phyloP scores from a whole-genome alignment of 2,113 vertebrate genomes.

The Lampris megalopsis region DNA sequence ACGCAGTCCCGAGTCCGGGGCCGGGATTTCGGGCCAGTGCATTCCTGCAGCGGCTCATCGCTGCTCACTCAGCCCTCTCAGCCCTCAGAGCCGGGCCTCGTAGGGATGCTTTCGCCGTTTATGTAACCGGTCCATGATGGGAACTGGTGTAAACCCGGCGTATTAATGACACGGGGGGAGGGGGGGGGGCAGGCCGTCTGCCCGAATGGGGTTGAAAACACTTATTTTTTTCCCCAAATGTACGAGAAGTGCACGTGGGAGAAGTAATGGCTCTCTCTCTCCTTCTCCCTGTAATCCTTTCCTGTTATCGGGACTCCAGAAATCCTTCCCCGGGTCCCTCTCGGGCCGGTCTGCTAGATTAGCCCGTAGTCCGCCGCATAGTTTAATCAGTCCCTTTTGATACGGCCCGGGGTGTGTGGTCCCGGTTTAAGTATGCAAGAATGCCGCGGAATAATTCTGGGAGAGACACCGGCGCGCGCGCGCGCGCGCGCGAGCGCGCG shows the following conservation, averaged over 20 bases:
- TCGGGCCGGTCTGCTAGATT: conserved; percentile 48
- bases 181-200: no score
- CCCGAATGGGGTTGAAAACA: no score
- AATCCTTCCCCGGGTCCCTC: conserved; percentile 48
- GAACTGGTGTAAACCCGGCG: conserved; percentile 14
- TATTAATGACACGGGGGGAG: not conserved
- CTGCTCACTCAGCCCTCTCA: conserved; percentile 25
- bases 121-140: conserved; percentile 14
- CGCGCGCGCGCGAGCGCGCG: not conserved
- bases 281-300: conserved; percentile 56
- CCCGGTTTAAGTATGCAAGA: conserved; percentile 23
- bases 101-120: conserved; percentile 18
- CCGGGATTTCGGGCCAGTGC: conserved; percentile 35
- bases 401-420: conserved; percentile 57
- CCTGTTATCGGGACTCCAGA: conserved; percentile 44
- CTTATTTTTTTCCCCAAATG: no score
- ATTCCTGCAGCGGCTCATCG: conserved; percentile 26
- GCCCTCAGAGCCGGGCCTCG: conserved; percentile 31
- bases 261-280: conserved; percentile 30
- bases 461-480: conserved; percentile 11
- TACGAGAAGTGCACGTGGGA: conserved; percentile 5
- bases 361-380: conserved; percentile 32
- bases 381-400: conserved; percentile 56
- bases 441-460: conserved; percentile 30
- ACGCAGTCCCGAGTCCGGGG: conserved; percentile 46